A percentile compares a stretch with the other conserved stretches of the same genome.
phyloP scores from a whole-genome alignment of 1,140 invertebrate species.

The Saxidomus purpurata region DNA sequence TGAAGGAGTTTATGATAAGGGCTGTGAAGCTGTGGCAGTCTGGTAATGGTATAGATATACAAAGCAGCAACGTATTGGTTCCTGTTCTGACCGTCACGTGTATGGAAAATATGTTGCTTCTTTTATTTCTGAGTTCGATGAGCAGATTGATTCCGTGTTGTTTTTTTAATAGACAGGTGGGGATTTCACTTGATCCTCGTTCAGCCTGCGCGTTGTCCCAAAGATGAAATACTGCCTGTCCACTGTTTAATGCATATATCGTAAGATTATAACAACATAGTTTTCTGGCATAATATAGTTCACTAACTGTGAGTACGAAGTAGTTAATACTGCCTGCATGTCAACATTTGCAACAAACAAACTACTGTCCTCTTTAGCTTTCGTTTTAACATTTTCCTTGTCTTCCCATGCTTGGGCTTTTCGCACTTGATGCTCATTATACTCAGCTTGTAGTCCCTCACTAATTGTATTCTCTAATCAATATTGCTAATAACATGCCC shows the following conservation, averaged over 20 bases:
- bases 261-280: conserved; percentile 45
- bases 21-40: too few species aligned
- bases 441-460: too few species aligned
- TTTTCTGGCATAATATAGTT: conserved; percentile 44
- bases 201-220: conserved; percentile 56
- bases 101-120: too few species aligned
- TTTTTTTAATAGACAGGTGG: too few species aligned
- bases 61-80: too few species aligned
- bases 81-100: too few species aligned
- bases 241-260: conserved; percentile 17
- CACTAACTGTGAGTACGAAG: conserved; percentile 30
- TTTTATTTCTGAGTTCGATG: too few species aligned
- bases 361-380: background rate
- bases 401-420: conserved; percentile 27
- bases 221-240: conserved; percentile 39
- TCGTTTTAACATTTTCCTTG: conserved; percentile 15
- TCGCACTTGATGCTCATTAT: background rate
- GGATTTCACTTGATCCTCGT: background rate
- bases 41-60: too few species aligned
- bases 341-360: conserved; percentile 51
- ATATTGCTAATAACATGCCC: background rate
- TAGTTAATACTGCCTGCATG: conserved; percentile 39
- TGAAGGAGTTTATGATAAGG: too few species aligned
- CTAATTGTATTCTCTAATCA: background rate
- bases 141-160: too few species aligned